These are phyloP conservation scores for Vimba vimba DNA, from an alignment of 2,113 vertebrate genomes.

Conservation along the genomic window DNA sequence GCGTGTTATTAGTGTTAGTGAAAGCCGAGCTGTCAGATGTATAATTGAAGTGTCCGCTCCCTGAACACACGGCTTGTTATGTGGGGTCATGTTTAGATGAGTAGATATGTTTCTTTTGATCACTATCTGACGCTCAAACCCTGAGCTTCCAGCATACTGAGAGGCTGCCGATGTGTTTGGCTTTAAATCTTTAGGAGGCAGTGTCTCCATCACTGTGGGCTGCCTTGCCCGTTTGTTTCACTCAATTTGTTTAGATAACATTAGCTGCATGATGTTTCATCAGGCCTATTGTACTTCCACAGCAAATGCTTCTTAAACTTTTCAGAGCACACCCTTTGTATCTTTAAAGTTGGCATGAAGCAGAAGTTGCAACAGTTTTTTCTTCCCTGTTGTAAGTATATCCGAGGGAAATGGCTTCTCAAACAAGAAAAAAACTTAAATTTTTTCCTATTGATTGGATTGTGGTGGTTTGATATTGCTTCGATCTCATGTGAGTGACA, in stretches of 20 bases:
- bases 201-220: not conserved
- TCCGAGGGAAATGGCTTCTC: too few species aligned
- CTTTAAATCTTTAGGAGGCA: conserved; percentile 53
- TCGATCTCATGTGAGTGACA: too few species aligned
- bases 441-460: too few species aligned
- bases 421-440: too few species aligned
- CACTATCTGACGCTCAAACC: conserved; percentile 58
- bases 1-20: conserved; percentile 69
- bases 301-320: not conserved
- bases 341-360: not conserved
- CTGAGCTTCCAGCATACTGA: conserved; percentile 43
- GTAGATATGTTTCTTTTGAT: conserved; percentile 72
- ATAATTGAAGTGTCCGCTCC: conserved; percentile 70
- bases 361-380: too few species aligned
- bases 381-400: too few species aligned
- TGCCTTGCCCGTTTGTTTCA: conserved; percentile 28
- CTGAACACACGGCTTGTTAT: conserved; percentile 58
- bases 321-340: not conserved
- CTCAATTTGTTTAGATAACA: conserved; percentile 20
- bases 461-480: too few species aligned
- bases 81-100: conserved; percentile 68
- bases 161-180: conserved; percentile 35
- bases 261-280: conserved; percentile 10
- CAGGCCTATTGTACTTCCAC: conserved; percentile 10
- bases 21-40: conserved; percentile 70